Evolutionary conservation across 1,140 invertebrate genomes (phyloP), one percentile per base, ranked within the genome.

Genomic region (Lethocerus indicus): DNA sequence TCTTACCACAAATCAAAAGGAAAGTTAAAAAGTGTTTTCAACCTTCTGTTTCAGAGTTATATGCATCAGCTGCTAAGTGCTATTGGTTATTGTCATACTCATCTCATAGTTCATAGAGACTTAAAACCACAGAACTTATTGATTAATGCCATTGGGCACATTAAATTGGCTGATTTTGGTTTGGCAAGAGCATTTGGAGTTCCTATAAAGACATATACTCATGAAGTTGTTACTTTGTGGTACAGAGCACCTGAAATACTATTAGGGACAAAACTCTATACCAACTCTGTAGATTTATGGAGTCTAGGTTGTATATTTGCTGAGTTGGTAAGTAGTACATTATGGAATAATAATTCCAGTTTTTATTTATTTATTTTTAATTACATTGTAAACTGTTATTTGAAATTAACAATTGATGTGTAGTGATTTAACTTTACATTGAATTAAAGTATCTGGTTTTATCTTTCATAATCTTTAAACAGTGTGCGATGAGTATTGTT

Each of bases 191-290:
- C 79, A 4, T 90, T 91, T 65, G 78, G 76, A 35, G 66, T 93
- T 23, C 90, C 89, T 6, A 74, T 90, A 50, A 70, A 84, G 39
- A 78, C 78, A 2, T 93, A 89, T 59, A 93, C 89, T 0, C 88
- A 93, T 65, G 89, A 95, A 71, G 91, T 97, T 7, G 82, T 97
- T 0, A 97, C 93, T 5, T 70, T 98, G 39, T 97, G 92, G 92
- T 97, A 98, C 67, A 71, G 92, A 57, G 86, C 93, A 4, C 93
- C 93, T 2, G 93, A 98, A 70, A 86, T 98, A 57, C 68, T 98
- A 39, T 68, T 98, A 5, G 92, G 92, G 18, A 77, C 81, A 21
- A 87, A 88, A 64, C 78, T 83, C 55, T 97, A 97, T 63, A 83
- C 84, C 6, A 85, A 84, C 6, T 75, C 87, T 12, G 81, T 93